Base-by-base conservation (phyloP, 2,113 vertebrate species). In the Illadopsis cleaveri region DNA sequence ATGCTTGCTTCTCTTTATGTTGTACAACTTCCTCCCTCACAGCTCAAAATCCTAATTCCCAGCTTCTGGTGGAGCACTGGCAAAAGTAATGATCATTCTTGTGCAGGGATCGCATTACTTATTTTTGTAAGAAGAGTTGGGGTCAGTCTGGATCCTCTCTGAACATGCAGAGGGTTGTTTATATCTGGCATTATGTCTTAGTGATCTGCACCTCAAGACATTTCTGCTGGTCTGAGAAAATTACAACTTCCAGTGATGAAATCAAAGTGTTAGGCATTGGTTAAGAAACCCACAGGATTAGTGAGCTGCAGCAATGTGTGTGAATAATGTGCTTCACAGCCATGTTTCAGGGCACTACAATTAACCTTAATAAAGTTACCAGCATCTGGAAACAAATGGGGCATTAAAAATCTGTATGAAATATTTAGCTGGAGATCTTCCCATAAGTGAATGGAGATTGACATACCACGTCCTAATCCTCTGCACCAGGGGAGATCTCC, bases 311-410 rank as follows among this genome's bases (percentile, higher is more conserved):
- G 78, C 78, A 89, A 17, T 14, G 68, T 83, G 47, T 93, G 76
- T 86, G 82, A 96, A 93, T 94, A 71, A 94, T 84, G 84, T 89
- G 86, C 61, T 91, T 53, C 77, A 45, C 28, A 78, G 77, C 37
- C 81, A 65, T 79, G 83, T 95, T 93, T 78, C 85, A 86, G 93
- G 88, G 92, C 86, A 91, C 69, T 38, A 84, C 81, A 97, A 95
- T 97, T 97, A 97, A 97, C 95, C 93, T 95, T 95, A 94, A 96
- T 95, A 92, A 94, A 95, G 91, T 92, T 86, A 91, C 89, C 65
- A 91, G 91, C 94, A 96, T 91, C 94, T 95, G 93, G 91, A 94
- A 97, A 82, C 80, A 97, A 96, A 96, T 92, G 93, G 86, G 37
- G 76, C 95, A 94, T 96, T 94, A 83, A 94, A 95, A 92, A 89